A percentile compares a stretch with the other conserved stretches of the same genome.
Conservation (phyloP, 2,797 vertebrate species). For the Xenentodon cancila region DNA sequence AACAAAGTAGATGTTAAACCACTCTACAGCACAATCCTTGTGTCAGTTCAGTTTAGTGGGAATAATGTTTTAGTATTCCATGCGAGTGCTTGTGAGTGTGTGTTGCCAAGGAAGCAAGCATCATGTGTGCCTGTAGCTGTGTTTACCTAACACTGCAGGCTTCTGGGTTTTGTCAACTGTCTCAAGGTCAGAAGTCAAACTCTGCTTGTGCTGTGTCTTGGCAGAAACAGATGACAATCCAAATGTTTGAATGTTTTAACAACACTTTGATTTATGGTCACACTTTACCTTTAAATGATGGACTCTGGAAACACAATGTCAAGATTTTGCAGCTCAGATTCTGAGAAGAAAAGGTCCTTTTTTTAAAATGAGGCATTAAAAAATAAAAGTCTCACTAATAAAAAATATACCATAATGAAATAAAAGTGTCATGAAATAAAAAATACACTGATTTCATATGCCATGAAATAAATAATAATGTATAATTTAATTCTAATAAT, state of each 20-base stretch:
- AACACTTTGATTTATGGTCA: background rate
- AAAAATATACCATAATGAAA: too few relatives aligned
- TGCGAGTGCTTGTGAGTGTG: slow-evolving; percentile 5
- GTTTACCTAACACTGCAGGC: slow-evolving; percentile 57
- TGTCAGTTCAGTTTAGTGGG: background rate
- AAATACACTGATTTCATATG: too few relatives aligned
- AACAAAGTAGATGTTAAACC: background rate
- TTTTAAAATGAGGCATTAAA: too few relatives aligned
- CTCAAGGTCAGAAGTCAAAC: slow-evolving; percentile 51
- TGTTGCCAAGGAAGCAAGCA: slow-evolving; percentile 59
- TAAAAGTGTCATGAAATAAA: too few relatives aligned
- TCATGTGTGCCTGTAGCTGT: slow-evolving; percentile 34
- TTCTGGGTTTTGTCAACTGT: slow-evolving; percentile 60
- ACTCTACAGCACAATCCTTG: slow-evolving; percentile 5
- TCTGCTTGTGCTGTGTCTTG: background rate
- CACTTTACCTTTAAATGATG: too few relatives aligned
- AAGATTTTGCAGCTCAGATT: too few relatives aligned
- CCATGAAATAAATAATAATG: too few relatives aligned
- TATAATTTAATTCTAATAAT: too few relatives aligned
- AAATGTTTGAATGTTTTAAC: background rate
- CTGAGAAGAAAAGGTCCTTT: too few relatives aligned
- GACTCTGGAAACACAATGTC: too few relatives aligned
- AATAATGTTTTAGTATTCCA: slow-evolving; percentile 24
- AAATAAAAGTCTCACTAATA: too few relatives aligned
- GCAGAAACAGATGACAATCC: background rate